Percentiles rank a stretch among this genome's conserved stretches.
phyloP scores from a whole-genome alignment of 2,888 invertebrate species.

The Gortyna flavago region DNA sequence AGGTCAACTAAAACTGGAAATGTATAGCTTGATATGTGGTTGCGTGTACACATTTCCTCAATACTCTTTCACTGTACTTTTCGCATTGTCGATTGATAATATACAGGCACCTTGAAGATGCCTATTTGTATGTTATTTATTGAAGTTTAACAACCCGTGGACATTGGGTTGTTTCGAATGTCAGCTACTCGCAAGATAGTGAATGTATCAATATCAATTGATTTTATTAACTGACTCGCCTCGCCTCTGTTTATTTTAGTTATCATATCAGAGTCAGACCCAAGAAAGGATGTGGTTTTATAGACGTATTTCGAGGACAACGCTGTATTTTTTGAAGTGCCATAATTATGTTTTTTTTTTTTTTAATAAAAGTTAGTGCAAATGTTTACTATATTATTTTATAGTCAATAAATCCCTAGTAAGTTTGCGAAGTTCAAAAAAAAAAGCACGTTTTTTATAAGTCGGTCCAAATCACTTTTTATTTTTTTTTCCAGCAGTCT shows the following conservation, averaged over 20 bases:
- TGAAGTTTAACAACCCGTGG: constrained; percentile 25
- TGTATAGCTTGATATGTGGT: too few relatives aligned
- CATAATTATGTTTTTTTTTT: background rate
- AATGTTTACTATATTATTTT: background rate
- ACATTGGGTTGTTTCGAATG: constrained; percentile 35
- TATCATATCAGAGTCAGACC: constrained; percentile 14
- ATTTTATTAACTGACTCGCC: constrained; percentile 54
- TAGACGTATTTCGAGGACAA: constrained; percentile 17
- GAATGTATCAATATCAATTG: constrained; percentile 36
- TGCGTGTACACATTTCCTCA: background rate
- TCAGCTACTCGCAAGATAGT: constrained; percentile 26
- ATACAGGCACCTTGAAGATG: constrained; percentile 15
- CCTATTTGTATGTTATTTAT: constrained; percentile 21
- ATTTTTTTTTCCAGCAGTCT: background rate
- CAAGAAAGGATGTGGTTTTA: constrained; percentile 17
- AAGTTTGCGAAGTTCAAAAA: background rate
- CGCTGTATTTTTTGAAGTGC: background rate
- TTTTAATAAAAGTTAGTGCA: background rate
- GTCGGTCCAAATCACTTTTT: background rate
- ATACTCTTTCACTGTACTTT: background rate
- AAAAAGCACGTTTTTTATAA: background rate
- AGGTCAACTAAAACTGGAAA: too few relatives aligned
- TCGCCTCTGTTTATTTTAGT: constrained; percentile 46
- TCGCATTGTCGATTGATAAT: background rate
- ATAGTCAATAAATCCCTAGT: background rate